Conservation (phyloP, 2,888 invertebrate species). For the Acheta domesticus region DNA sequence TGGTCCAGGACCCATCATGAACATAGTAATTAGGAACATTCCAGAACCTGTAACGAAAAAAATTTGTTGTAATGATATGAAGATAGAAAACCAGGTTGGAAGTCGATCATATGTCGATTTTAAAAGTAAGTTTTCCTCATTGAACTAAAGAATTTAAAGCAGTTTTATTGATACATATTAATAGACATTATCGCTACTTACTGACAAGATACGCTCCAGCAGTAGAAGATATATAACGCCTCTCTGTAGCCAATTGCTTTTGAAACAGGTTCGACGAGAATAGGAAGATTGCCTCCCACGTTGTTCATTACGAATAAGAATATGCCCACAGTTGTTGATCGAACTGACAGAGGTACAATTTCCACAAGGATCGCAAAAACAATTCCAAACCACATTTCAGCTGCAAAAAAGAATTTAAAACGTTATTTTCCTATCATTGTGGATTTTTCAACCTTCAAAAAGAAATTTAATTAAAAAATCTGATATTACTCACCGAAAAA, state of each 20-base stretch:
- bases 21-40: constrained; percentile 75
- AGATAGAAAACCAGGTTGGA: too few species aligned
- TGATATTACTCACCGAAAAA: constrained; percentile 68
- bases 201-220: constrained; percentile 83
- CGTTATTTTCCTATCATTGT: too few species aligned
- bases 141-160: too few species aligned
- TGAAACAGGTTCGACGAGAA: constrained; percentile 80
- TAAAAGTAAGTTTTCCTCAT: too few species aligned
- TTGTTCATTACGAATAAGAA: constrained; percentile 92
- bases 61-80: neutral
- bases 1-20: constrained; percentile 68
- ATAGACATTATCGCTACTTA: constrained; percentile 51
- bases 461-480: neutral
- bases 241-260: constrained; percentile 78
- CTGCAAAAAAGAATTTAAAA: constrained; percentile 52
- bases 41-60: constrained; percentile 63
- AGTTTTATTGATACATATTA: too few species aligned
- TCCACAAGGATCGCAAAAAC: constrained; percentile 87
- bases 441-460: neutral
- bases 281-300: constrained; percentile 84
- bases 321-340: constrained; percentile 81
- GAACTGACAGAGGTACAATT: constrained; percentile 75
- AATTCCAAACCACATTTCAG: constrained; percentile 94
- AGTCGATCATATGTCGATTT: too few species aligned
- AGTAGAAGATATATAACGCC: constrained; percentile 81